phyloP scores from a whole-genome alignment of 1,140 invertebrate genomes.

The Cephus cinctus region DNA sequence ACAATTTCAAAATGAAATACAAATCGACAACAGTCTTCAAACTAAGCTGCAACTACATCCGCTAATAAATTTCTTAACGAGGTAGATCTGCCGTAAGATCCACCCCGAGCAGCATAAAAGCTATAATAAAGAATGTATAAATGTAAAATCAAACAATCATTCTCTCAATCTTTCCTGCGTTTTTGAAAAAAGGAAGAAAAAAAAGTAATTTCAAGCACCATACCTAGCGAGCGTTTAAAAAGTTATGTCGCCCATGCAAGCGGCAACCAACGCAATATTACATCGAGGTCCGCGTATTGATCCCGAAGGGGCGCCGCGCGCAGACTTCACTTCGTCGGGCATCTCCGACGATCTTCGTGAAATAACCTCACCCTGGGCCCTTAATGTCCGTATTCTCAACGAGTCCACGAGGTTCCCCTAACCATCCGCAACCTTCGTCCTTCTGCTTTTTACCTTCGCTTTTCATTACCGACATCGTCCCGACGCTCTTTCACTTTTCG shows the following conservation, averaged over 20 bases:
- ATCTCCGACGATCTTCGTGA: slow-evolving; percentile 50
- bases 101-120: too few relatives aligned
- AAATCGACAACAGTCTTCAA: too few relatives aligned
- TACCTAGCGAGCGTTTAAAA: too few relatives aligned
- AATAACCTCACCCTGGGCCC: slow-evolving; percentile 42
- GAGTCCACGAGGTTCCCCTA: slow-evolving; percentile 29
- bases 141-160: too few relatives aligned
- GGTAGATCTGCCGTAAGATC: too few relatives aligned
- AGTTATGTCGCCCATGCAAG: slow-evolving; percentile 31
- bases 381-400: slow-evolving; percentile 45
- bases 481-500: neutral
- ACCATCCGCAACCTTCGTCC: slow-evolving; percentile 17
- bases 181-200: too few relatives aligned
- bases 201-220: too few relatives aligned
- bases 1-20: too few relatives aligned
- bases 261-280: slow-evolving; percentile 40
- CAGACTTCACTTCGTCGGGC: slow-evolving; percentile 42
- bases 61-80: too few relatives aligned
- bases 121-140: too few relatives aligned
- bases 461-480: neutral
- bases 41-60: too few relatives aligned
- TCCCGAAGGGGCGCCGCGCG: slow-evolving; percentile 46
- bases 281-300: slow-evolving; percentile 46
- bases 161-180: too few relatives aligned
- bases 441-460: neutral